Base-by-base conservation (phyloP, 2,797 vertebrate genomes). In the Cichlasoma orientale region DNA sequence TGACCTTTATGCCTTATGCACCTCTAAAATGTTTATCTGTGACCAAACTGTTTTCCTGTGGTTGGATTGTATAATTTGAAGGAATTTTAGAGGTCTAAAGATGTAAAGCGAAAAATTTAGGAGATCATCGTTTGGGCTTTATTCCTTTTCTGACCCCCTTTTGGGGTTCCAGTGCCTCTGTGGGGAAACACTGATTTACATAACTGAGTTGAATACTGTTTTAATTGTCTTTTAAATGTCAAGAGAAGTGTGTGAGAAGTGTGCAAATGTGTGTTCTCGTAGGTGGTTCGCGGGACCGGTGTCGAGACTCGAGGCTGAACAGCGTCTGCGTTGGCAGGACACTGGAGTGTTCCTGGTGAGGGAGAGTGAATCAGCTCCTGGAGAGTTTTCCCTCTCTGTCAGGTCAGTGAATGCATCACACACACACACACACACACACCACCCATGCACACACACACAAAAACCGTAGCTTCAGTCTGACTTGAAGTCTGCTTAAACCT, bases 321-420 rank as follows among this genome's bases (percentile, higher is more conserved):
- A 96, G 82, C 93, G 84, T 44, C 95, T 99, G 44, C 93, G 93
- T 50, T 91, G 94, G 82, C 89, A 93, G 76, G 93, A 92, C 21
- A 58, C 80, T 0, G 94, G 97, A 50, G 96, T 94, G 23, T 98
- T 98, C 90, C 93, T 98, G 75, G 94, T 98, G 91, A 94, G 97
- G 1, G 97, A 97, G 82, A 98, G 97, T 0, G 97, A 98, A 94
- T 98, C 97, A 11, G 89, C 96, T n/a, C 97, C 97, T 0, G 97
- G 97, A 3, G 97, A 97, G 79, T 98, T 98, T 94, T 98, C 97
- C 4, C 85, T 98, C 74, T 98, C 97, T 0, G 97, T 98, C 69
- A 98, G 95, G 97, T 98, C 86, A 95, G 96, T 86, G n/a, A 90
- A 82, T 5, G 59, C 82, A 88, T 47, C 77, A 33, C 69, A 57